Base-by-base conservation (phyloP, 1,140 invertebrate species). In the Paracyclopina nana region DNA sequence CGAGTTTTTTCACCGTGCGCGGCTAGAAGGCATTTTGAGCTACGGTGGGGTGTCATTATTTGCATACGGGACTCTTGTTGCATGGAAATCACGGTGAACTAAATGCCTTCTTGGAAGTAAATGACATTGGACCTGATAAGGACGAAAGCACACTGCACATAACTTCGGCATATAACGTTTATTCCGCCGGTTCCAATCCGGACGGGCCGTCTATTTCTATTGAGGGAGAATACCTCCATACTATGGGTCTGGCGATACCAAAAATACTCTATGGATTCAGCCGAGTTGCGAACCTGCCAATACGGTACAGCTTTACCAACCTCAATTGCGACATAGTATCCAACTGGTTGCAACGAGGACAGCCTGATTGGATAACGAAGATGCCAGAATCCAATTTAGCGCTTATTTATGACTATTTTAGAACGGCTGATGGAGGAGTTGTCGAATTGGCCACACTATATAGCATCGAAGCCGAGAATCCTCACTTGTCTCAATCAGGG, bases 401-500 rank as follows among this genome's bases (percentile, higher is more conserved):
- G 29, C 14, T 31, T 31, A 31, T 31, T 31, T 31, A 9, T 9
- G 29, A 31, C 29, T 31, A 31, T 31, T 31, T 31, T 31, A 9
- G 29, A 9, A 14, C 14, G 29, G 29, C 29, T 31, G 9, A 31
- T 31, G 9, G 14, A 31, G 29, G 29, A 31, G 29, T 31, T 31
- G 29, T 31, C 29, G 14, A 9, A 31, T 31, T 31, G 29, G 29
- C 29, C 29, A 31, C 29, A 31, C 29, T 31, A 31, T 31, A 31
- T 14, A 31, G 14, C 29, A 31, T 31, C 29, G 29, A 31, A 31
- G 14, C 29, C 29, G 14, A 31, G 29, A 31, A 31, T 31, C 29
- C 29, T 31, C 29, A 31, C 29, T 31, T 31, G 29, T 31, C 29
- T 31, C n/a, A n/a, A n/a, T n/a, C n/a, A n/a, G n/a, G n/a, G n/a